A percentile compares a stretch with the other conserved stretches of the same genome.
Evolutionary conservation across 2,888 invertebrate species (phyloP).

Genomic region (Lordiphosa andalusiaca): DNA sequence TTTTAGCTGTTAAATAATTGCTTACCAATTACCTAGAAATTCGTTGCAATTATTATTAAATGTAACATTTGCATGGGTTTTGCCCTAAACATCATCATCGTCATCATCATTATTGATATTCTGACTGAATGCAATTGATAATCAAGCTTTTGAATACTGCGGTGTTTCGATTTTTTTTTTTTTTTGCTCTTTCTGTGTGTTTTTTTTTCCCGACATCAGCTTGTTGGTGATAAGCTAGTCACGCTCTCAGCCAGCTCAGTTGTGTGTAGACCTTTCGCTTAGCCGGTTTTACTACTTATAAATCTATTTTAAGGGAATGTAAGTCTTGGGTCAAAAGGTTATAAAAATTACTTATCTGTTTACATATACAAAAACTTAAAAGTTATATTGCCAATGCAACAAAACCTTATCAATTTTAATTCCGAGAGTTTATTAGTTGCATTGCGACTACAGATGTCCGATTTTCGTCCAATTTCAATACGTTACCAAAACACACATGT

Average conservation of each 20-base stretch:
- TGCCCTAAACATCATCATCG: constrained; percentile 1
- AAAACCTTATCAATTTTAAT: no score
- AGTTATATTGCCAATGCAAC: no score
- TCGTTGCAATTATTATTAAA: not conserved
- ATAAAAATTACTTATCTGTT: not conserved
- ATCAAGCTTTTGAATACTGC: constrained; percentile 11
- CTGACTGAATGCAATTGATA: constrained; percentile 29
- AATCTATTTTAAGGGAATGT: not conserved
- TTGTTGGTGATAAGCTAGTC: constrained; percentile 26
- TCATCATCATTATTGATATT: constrained; percentile 1
- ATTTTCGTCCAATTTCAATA: no score
- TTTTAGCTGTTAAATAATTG: no score
- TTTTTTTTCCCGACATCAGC: not conserved
- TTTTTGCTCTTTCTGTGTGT: not conserved
- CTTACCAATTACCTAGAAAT: no score
- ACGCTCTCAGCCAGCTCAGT: constrained; percentile 36
- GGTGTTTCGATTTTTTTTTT: not conserved
- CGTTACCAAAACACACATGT: no score
- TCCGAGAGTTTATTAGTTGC: no score
- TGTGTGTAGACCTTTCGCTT: constrained; percentile 18
- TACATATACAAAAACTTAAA: no score
- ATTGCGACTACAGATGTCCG: no score
- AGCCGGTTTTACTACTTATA: constrained; percentile 23
- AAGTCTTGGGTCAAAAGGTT: not conserved
- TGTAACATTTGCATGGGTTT: constrained; percentile 7